Percentiles rank a stretch among this genome's conserved stretches.
phyloP scores from a whole-genome alignment of 2,888 invertebrate species.

The Drosophila multiciliata region DNA sequence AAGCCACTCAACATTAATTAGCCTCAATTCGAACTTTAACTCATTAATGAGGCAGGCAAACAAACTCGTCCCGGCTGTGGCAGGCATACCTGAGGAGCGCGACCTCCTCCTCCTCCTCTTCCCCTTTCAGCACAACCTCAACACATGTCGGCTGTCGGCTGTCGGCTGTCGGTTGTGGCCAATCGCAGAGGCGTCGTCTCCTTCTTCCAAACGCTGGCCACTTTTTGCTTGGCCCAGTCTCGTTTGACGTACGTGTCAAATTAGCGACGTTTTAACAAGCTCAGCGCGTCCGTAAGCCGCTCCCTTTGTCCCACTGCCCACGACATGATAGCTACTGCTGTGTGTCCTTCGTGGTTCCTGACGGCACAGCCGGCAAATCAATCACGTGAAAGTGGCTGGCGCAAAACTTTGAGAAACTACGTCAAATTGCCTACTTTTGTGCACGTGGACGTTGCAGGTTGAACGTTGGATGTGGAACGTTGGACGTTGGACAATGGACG shows the following conservation, averaged over 20 bases:
- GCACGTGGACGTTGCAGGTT: slow-evolving; percentile 36
- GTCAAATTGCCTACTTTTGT: slow-evolving; percentile 77
- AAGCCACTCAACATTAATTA: slow-evolving; percentile 76
- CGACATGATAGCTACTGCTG: slow-evolving; percentile 15
- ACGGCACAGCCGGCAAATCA: slow-evolving; percentile 62
- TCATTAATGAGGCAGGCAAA: slow-evolving; percentile 76
- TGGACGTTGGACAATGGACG: not conserved
- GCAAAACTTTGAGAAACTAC: slow-evolving; percentile 74
- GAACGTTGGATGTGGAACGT: not conserved
- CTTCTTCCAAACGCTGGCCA: slow-evolving; percentile 20
- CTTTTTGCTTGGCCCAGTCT: slow-evolving; percentile 39
- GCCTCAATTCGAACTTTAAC: slow-evolving; percentile 76
- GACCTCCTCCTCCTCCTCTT: not conserved
- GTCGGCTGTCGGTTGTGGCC: slow-evolving; percentile 19
- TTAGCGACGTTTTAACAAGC: slow-evolving; percentile 80
- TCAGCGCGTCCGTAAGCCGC: slow-evolving; percentile 60
- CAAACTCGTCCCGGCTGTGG: slow-evolving; percentile 45
- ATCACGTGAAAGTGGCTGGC: slow-evolving; percentile 72
- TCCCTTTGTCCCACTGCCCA: slow-evolving; percentile 20
- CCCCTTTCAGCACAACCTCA: not conserved
- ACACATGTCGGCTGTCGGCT: slow-evolving; percentile 19
- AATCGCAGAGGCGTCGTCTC: slow-evolving; percentile 49
- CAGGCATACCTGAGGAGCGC: slow-evolving; percentile 26
- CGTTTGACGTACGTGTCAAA: slow-evolving; percentile 77
- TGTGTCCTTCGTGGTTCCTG: slow-evolving; percentile 32